Conservation (phyloP, 2,113 vertebrate genomes). For the Cochlearius cochlearius region DNA sequence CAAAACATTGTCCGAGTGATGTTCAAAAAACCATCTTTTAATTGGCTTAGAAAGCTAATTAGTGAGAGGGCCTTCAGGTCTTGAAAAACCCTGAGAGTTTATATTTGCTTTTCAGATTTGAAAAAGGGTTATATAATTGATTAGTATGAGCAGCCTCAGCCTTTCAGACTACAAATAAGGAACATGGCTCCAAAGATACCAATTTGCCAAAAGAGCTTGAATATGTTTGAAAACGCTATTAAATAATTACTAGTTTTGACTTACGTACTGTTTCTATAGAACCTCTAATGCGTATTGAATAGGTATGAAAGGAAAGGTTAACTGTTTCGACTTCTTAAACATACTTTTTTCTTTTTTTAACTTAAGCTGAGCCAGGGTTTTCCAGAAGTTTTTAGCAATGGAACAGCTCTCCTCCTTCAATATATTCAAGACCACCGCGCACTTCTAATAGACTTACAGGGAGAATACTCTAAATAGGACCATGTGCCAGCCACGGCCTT, state of each 20-base stretch:
- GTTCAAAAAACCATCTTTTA: not conserved
- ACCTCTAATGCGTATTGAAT: not conserved
- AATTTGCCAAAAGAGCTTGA: not conserved
- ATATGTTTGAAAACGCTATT: not conserved
- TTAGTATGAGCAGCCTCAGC: not conserved
- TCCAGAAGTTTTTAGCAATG: not conserved
- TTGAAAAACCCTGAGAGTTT: not conserved
- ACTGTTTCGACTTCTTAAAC: not conserved
- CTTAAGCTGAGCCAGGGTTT: not conserved
- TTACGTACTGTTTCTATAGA: not conserved
- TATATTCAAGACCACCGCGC: not conserved
- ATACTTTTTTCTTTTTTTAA: not conserved
- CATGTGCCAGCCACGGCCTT: not conserved
- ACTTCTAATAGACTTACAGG: not conserved
- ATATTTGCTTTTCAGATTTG: slow-evolving; percentile 30
- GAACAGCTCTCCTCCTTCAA: not conserved
- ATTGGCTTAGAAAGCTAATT: slow-evolving; percentile 18
- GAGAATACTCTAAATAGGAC: not conserved
- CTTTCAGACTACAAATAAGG: not conserved
- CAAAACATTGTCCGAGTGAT: not conserved
- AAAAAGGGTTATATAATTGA: not conserved
- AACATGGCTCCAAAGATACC: not conserved
- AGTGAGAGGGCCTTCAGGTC: not conserved
- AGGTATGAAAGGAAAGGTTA: not conserved
- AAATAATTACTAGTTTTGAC: not conserved